Evolutionary conservation across 2,888 invertebrate genomes (phyloP).

Genomic region (Anaspis maculata): DNA sequence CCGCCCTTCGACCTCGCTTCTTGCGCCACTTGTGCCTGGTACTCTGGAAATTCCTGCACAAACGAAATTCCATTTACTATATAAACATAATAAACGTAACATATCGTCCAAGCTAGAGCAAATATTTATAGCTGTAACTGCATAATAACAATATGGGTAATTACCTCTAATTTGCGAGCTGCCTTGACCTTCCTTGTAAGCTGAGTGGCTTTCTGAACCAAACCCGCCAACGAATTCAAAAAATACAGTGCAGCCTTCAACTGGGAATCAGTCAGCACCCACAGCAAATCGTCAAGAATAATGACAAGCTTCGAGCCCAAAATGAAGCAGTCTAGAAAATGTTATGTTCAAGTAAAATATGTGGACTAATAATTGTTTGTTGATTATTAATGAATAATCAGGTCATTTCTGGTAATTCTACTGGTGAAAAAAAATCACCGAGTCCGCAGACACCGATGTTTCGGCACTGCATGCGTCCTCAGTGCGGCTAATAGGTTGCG

Average conservation of each 20-base stretch:
- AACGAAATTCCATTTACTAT: too few relatives aligned
- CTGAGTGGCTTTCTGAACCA: conserved; percentile 74
- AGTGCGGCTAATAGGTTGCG: too few relatives aligned
- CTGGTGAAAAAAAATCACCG: conserved; percentile 41
- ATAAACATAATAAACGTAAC: conserved; percentile 1
- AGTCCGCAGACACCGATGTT: not conserved
- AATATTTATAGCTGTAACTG: too few relatives aligned
- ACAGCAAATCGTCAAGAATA: conserved; percentile 90
- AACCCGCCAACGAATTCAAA: conserved; percentile 72
- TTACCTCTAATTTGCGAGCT: conserved; percentile 68
- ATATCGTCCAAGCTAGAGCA: too few relatives aligned
- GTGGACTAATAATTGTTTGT: too few relatives aligned
- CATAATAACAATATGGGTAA: too few relatives aligned
- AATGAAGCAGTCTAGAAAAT: conserved; percentile 90
- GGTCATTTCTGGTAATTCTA: too few relatives aligned
- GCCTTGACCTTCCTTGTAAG: conserved; percentile 76
- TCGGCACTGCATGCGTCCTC: too few relatives aligned
- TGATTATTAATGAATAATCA: too few relatives aligned
- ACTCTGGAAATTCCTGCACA: conserved; percentile 60
- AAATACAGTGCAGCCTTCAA: conserved; percentile 88
- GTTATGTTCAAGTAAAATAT: too few relatives aligned
- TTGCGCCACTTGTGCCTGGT: conserved; percentile 62
- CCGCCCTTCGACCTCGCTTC: conserved; percentile 43
- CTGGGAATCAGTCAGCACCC: conserved; percentile 96
- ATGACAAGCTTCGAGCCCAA: conserved; percentile 85